A percentile compares a stretch with the other conserved stretches of the same genome.
Conservation (phyloP, 2,113 vertebrate species). For the Hippocampus mohnikei region DNA sequence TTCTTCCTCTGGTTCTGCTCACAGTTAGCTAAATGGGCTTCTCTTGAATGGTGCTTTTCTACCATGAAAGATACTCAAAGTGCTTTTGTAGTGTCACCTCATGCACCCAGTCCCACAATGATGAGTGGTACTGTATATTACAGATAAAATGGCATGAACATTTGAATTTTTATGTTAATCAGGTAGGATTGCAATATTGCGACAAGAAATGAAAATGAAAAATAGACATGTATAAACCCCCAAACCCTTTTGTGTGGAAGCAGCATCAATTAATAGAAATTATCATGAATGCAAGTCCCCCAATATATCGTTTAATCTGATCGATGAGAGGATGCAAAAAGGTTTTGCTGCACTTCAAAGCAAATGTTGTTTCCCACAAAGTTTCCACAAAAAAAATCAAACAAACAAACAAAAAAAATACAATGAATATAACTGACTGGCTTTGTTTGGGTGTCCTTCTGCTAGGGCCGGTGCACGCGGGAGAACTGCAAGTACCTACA, state of each 20-base stretch:
- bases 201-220: not conserved
- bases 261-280: not conserved
- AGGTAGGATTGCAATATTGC: not conserved
- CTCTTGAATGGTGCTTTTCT: not conserved
- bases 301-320: no score
- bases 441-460: not conserved
- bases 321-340: no score
- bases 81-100: constrained; percentile 15
- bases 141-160: not conserved
- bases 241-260: not conserved
- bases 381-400: not conserved
- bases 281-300: not conserved
- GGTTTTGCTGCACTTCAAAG: not conserved
- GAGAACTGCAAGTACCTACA: constrained; percentile 99
- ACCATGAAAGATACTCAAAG: constrained; percentile 17
- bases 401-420: not conserved
- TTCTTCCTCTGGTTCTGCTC: constrained; percentile 20
- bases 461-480: constrained; percentile 91
- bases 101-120: constrained; percentile 30
- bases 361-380: no score
- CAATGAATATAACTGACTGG: not conserved
- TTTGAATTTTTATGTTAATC: not conserved
- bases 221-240: not conserved
- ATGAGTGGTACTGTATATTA: constrained; percentile 4
- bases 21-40: constrained; percentile 46